phyloP scores from a whole-genome alignment of 2,888 invertebrate species.

The Allolobophora icterica region DNA sequence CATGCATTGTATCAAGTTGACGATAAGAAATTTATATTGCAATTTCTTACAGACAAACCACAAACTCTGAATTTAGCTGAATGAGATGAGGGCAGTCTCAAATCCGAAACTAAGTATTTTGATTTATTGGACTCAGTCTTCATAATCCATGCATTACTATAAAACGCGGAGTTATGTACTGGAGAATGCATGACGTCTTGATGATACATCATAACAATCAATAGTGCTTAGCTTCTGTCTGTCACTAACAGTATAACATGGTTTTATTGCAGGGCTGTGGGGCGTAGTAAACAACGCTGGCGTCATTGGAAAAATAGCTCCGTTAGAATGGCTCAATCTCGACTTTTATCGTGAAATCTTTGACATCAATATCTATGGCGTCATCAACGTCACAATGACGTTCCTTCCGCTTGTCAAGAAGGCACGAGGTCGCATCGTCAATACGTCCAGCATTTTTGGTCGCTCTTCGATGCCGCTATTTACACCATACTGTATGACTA shows the following conservation, averaged over 20 bases:
- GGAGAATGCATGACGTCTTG: too few relatives aligned
- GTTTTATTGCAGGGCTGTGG: neutral
- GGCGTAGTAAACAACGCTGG: conserved; percentile 56
- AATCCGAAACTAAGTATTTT: too few relatives aligned
- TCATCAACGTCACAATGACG: conserved; percentile 21
- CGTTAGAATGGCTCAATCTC: conserved; percentile 10
- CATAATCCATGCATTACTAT: too few relatives aligned
- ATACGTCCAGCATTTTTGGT: conserved; percentile 31
- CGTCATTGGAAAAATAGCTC: conserved; percentile 35
- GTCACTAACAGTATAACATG: neutral
- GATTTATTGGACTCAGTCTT: too few relatives aligned
- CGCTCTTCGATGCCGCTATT: neutral
- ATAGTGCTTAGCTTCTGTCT: neutral
- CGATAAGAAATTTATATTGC: too few relatives aligned
- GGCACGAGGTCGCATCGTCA: conserved; percentile 42
- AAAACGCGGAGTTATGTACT: too few relatives aligned
- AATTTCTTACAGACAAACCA: too few relatives aligned
- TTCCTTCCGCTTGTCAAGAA: conserved; percentile 23
- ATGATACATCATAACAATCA: neutral
- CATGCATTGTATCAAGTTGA: too few relatives aligned
- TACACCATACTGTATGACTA: conserved; percentile 26
- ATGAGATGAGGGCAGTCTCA: too few relatives aligned
- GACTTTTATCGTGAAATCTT: neutral
- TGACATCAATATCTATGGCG: neutral
- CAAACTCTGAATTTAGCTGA: too few relatives aligned